These are phyloP conservation scores for Apodemus sylvaticus DNA, from an alignment of 2,113 vertebrate genomes.

Conservation along the genomic window DNA sequence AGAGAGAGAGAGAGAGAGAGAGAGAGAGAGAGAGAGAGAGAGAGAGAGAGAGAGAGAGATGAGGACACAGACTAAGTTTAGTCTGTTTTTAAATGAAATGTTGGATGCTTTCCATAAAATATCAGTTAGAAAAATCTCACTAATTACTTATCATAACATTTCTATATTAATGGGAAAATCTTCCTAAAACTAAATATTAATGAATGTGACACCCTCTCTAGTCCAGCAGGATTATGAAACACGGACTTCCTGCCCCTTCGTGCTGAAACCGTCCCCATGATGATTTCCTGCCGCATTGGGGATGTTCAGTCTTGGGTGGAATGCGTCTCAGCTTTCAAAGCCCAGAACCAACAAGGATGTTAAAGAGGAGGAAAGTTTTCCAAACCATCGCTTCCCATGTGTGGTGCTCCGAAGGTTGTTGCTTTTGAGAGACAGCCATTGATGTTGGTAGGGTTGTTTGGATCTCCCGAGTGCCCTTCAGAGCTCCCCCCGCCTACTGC, in stretches of 20 bases:
- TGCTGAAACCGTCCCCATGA: not conserved
- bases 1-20: not conserved
- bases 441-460: not conserved
- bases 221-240: not conserved
- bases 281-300: not conserved
- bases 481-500: not conserved
- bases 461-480: not conserved
- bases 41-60: not conserved
- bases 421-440: not conserved
- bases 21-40: too few species aligned
- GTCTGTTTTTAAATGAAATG: slow-evolving; percentile 64
- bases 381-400: not conserved
- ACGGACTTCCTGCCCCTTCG: not conserved
- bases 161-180: not conserved
- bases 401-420: not conserved
- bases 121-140: not conserved
- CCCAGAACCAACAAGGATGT: not conserved
- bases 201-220: not conserved
- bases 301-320: not conserved
- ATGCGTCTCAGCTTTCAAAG: not conserved
- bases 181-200: not conserved
- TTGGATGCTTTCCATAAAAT: slow-evolving; percentile 58
- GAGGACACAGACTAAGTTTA: slow-evolving; percentile 23
- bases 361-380: not conserved
- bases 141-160: not conserved